Percentiles rank a stretch among this genome's conserved stretches.
Evolutionary conservation across 2,888 invertebrate genomes (phyloP).

Genomic region (Pterostichus niger): DNA sequence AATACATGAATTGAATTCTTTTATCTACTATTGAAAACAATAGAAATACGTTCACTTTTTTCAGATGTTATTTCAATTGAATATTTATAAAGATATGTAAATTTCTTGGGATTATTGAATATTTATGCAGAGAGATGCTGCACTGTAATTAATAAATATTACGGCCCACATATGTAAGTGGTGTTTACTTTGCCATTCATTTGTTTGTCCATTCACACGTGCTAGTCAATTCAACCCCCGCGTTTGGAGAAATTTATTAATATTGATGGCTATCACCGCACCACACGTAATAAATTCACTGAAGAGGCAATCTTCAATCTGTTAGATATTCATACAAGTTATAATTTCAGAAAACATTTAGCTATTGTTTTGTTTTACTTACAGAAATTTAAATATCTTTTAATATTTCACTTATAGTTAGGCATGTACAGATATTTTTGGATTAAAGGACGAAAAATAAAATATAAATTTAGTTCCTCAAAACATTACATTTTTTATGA

Average conservation of each 20-base stretch:
- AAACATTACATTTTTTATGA: too few relatives aligned
- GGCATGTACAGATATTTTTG: too few relatives aligned
- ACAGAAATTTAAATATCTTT: too few relatives aligned
- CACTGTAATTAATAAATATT: slow-evolving; percentile 62
- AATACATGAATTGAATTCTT: slow-evolving; percentile 21
- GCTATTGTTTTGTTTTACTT: too few relatives aligned
- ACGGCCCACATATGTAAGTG: slow-evolving; percentile 49
- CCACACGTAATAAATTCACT: slow-evolving; percentile 19
- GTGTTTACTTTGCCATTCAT: slow-evolving; percentile 63
- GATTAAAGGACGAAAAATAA: too few relatives aligned
- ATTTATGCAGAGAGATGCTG: slow-evolving; percentile 58
- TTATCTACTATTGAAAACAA: slow-evolving; percentile 40
- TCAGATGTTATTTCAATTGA: slow-evolving; percentile 28
- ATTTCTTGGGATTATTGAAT: slow-evolving; percentile 48
- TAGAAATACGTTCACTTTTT: slow-evolving; percentile 43
- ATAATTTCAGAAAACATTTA: too few relatives aligned
- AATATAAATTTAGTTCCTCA: too few relatives aligned
- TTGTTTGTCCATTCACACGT: slow-evolving; percentile 62
- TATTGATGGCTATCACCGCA: slow-evolving; percentile 30
- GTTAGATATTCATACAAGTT: background rate
- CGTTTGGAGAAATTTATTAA: slow-evolving; percentile 41
- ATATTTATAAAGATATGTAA: slow-evolving; percentile 57
- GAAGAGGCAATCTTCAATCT: background rate
- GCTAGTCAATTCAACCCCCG: slow-evolving; percentile 11
- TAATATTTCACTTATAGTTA: too few relatives aligned